These are phyloP conservation scores for Leptopilina clavipes DNA, from an alignment of 1,140 invertebrate species.

Conservation along the genomic window DNA sequence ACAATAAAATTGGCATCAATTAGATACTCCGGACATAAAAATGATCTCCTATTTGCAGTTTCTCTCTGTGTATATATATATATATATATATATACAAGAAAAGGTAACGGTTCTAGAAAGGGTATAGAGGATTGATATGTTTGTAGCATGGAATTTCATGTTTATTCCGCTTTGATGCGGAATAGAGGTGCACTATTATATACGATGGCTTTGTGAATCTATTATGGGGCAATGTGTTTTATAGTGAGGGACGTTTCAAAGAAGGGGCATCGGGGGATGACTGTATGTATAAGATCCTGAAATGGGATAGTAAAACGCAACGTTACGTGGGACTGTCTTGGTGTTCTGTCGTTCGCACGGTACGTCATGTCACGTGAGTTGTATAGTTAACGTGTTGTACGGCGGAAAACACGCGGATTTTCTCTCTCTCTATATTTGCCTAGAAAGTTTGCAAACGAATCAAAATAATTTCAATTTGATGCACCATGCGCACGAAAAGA, in stretches of 20 bases:
- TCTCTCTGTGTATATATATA: not conserved
- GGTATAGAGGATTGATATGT: not conserved
- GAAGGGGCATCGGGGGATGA: conserved; percentile 2
- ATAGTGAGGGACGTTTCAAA: conserved; percentile 31
- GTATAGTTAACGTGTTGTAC: not conserved
- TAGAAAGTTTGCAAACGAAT: conserved; percentile 17
- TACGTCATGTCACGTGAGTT: conserved; percentile 29
- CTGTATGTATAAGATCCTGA: conserved; percentile 43
- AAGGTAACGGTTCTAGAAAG: not conserved
- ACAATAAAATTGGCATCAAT: too few relatives aligned
- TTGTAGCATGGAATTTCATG: not conserved
- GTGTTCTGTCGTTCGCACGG: conserved; percentile 15
- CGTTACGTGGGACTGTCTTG: conserved; percentile 29
- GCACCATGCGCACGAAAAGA: not conserved
- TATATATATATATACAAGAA: too few relatives aligned
- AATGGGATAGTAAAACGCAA: conserved; percentile 45
- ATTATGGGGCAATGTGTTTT: conserved; percentile 46
- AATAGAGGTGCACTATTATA: conserved; percentile 33
- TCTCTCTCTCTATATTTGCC: not conserved
- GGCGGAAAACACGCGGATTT: not conserved
- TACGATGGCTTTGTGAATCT: conserved; percentile 40
- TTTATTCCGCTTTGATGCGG: not conserved
- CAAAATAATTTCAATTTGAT: too few relatives aligned
- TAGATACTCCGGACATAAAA: too few relatives aligned
- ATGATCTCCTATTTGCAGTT: not conserved